Base-by-base conservation (phyloP, 2,888 invertebrate genomes). In the Stenodera caucasica region DNA sequence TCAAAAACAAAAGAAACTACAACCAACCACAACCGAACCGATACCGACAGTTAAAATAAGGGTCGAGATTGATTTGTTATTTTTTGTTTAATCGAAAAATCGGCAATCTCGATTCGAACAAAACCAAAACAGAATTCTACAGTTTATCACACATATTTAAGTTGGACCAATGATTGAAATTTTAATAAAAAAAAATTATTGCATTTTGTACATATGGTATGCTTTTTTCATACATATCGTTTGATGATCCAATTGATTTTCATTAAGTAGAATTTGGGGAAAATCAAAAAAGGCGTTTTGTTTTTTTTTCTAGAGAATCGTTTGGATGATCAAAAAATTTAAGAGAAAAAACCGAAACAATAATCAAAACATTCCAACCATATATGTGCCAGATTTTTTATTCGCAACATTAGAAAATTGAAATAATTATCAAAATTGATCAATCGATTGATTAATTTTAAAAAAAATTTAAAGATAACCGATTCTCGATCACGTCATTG, bases 301-400 rank as follows among this genome's bases (percentile, higher is more conserved):
- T n/a, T 3, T 14, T 15, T 14, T 35, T 32, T 9, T 30, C 2
- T 15, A 14, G 58, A 40, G 40, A 63, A 26, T 45, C 51, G 60
- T 18, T 50, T 51, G 35, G 49, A 51, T 40, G 49, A 55, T 59
- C 55, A 68, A 65, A 60, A n/a, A 61, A 14, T 11, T n/a, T n/a
- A 30, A 18, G 29, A 12, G 12, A 15, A 29, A 5, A n/a, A 51
- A 63, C 50, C 40, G 59, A 51, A 51, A 51, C 30, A 33, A 55
- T 26, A 81, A 82, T 45, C 78, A 76, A 82, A 84, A 84, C 84
- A 84, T 84, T 85, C 84, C 84, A 84, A 85, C 84, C 84, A 82
- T 84, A 82, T 83, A 84, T 84, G 85, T 85, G 85, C 85, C 84
- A 85, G 84, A 84, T 82, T 84, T 84, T 84, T 84, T 84, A 80